These are phyloP conservation scores for human DNA, from an alignment of 2,113 vertebrate species.

Conservation along the genomic window GRCh38 chr14:73468001-73468500, in stretches of 20 bases:
- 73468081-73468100: slow-evolving; percentile 37
- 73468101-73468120: slow-evolving; percentile 30
- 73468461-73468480: slow-evolving; percentile 15
- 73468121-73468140: slow-evolving; percentile 21
- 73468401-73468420: background rate
- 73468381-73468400: background rate
- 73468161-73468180: slow-evolving; percentile 48
- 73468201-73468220: slow-evolving; percentile 57
- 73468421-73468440: slow-evolving; percentile 8
- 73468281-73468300: slow-evolving; percentile 51
- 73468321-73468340: slow-evolving; percentile 24
- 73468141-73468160: slow-evolving; percentile 42
- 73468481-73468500: background rate
- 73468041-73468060: background rate
- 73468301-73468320: background rate
- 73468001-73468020: background rate
- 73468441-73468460: slow-evolving; percentile 22
- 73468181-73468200: background rate
- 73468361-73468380: slow-evolving; percentile 6
- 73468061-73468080: background rate
- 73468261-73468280: slow-evolving; percentile 16
- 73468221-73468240: slow-evolving; percentile 69
- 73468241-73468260: slow-evolving; percentile 62
- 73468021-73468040: background rate
- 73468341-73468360: background rate